A percentile compares a stretch with the other conserved stretches of the same genome.
These are phyloP conservation scores for Tapirus indicus DNA, from an alignment of 2,797 vertebrate species.

Conservation along the genomic window DNA sequence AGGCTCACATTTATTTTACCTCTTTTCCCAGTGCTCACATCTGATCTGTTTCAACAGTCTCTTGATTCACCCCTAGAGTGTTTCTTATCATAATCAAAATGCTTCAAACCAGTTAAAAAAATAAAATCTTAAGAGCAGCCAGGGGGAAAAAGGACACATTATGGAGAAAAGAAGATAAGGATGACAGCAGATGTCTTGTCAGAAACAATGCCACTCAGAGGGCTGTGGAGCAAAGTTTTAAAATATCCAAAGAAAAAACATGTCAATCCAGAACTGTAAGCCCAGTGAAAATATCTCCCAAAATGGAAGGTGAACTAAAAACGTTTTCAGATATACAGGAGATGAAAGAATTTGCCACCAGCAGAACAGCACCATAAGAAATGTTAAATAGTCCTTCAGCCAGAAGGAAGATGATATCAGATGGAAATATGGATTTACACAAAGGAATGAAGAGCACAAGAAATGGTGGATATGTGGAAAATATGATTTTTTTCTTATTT, in stretches of 20 bases:
- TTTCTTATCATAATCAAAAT: conserved; percentile 32
- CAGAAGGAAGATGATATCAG: background rate
- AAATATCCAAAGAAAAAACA: background rate
- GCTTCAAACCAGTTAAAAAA: conserved; percentile 31
- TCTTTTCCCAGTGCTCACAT: background rate
- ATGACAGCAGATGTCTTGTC: background rate
- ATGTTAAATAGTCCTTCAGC: background rate
- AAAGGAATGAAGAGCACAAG: background rate
- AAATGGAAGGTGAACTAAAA: background rate
- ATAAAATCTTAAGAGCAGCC: background rate
- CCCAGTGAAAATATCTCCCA: background rate
- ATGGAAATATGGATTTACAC: background rate
- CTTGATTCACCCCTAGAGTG: background rate
- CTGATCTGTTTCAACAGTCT: conserved; percentile 14
- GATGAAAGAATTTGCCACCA: background rate
- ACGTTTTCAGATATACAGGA: background rate
- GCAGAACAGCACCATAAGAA: background rate
- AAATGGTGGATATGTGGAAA: background rate
- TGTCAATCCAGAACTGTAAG: background rate
- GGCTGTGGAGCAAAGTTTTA: background rate
- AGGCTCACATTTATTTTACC: background rate
- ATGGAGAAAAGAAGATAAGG: conserved; percentile 1
- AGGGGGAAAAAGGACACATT: background rate
- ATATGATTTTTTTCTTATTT: background rate
- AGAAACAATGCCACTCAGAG: background rate